A percentile compares a stretch with the other conserved stretches of the same genome.
Evolutionary conservation across 2,113 vertebrate species (phyloP).

Genomic region (Salvelinus namaycush): DNA sequence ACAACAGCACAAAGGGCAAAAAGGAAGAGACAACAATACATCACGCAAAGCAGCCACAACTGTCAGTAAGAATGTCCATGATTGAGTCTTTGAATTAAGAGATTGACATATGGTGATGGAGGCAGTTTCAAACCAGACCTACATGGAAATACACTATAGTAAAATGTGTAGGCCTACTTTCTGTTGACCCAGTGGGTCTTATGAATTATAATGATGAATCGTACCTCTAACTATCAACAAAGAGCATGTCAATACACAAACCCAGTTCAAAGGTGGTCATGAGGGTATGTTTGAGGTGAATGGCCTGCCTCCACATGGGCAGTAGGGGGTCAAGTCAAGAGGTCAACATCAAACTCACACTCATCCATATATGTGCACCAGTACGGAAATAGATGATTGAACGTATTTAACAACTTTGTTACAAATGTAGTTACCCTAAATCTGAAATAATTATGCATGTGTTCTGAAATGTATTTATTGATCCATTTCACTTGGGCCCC

Average conservation of each 20-base stretch:
- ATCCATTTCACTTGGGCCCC: constrained; percentile 36
- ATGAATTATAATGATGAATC: background rate
- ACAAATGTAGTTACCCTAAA: background rate
- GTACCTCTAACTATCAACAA: constrained; percentile 33
- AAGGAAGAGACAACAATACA: too few relatives aligned
- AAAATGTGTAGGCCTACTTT: too few relatives aligned
- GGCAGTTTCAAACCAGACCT: too few relatives aligned
- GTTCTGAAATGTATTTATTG: background rate
- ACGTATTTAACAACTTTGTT: background rate
- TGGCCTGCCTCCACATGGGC: constrained; percentile 31
- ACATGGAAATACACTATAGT: too few relatives aligned
- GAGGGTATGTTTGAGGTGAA: constrained; percentile 35
- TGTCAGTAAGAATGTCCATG: too few relatives aligned
- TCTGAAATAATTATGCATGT: background rate
- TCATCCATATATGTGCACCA: background rate
- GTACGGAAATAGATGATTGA: background rate
- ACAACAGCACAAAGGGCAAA: too few relatives aligned
- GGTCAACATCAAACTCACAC: constrained; percentile 17
- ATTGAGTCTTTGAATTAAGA: too few relatives aligned
- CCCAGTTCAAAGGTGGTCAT: constrained; percentile 36
- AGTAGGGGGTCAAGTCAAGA: constrained; percentile 34
- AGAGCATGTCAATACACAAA: constrained; percentile 68
- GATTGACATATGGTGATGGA: too few relatives aligned
- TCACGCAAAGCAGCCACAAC: too few relatives aligned
- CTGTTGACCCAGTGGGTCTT: too few relatives aligned